Percentiles rank a stretch among this genome's conserved stretches.
Evolutionary conservation across 2,113 vertebrate species (phyloP).

Genomic region (Perca flavescens): DNA sequence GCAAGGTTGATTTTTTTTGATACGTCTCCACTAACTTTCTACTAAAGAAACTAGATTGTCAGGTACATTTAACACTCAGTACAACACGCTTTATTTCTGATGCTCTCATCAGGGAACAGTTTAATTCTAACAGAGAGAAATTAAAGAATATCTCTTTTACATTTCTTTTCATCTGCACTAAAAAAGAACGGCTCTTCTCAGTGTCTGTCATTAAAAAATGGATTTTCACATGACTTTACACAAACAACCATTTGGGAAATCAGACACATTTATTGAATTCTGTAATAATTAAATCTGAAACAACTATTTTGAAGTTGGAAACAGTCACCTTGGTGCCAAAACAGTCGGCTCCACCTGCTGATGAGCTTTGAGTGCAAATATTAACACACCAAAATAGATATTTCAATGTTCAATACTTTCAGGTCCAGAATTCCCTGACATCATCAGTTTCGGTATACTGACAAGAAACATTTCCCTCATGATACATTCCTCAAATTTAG

Average conservation of each 20-base stretch:
- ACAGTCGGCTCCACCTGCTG: conserved; percentile 19
- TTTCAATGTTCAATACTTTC: neutral
- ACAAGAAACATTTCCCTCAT: conserved; percentile 14
- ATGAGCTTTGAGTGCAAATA: conserved; percentile 26
- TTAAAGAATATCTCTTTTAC: neutral
- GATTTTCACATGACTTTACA: neutral
- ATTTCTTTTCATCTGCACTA: neutral
- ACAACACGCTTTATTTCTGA: neutral
- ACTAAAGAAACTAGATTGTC: neutral
- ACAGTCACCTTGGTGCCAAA: conserved; percentile 4
- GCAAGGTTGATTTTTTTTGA: neutral
- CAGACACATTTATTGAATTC: conserved; percentile 52
- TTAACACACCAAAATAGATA: conserved; percentile 1
- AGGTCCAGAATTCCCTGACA: conserved; percentile 8
- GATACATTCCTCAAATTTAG: conserved; percentile 30
- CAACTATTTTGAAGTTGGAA: conserved; percentile 3
- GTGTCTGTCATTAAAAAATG: neutral
- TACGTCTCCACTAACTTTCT: neutral
- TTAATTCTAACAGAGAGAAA: neutral
- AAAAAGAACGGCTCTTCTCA: neutral
- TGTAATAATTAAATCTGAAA: conserved; percentile 4
- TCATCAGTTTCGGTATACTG: conserved; percentile 2
- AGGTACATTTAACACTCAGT: neutral
- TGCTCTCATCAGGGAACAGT: neutral
- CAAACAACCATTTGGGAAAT: conserved; percentile 29